phyloP scores from a whole-genome alignment of 2,888 invertebrate genomes.

The Galeruca laticollis region DNA sequence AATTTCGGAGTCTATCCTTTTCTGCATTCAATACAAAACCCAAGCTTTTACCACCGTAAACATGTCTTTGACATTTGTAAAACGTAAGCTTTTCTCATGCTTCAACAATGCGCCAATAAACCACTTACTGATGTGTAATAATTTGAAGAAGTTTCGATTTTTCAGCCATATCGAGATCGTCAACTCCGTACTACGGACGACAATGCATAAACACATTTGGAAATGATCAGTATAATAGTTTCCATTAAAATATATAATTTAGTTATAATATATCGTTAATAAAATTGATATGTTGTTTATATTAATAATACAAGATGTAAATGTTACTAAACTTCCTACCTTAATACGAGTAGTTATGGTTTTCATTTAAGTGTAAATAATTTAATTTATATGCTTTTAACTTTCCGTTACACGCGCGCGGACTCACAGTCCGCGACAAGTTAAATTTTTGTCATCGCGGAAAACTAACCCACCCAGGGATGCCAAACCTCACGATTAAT shows the following conservation, averaged over 20 bases:
- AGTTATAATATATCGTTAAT: background rate
- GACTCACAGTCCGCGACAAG: too few relatives aligned
- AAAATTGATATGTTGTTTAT: too few relatives aligned
- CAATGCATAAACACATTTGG: background rate
- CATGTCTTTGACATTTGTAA: background rate
- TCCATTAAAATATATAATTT: background rate
- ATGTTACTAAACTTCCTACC: too few relatives aligned
- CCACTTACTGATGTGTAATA: conserved; percentile 5
- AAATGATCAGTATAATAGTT: background rate
- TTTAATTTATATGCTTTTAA: too few relatives aligned
- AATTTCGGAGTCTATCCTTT: background rate
- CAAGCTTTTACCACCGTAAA: background rate
- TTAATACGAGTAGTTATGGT: too few relatives aligned
- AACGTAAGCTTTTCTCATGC: conserved; percentile 8
- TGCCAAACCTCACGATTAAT: too few relatives aligned
- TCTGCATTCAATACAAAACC: background rate
- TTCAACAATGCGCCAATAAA: background rate
- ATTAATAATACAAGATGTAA: too few relatives aligned
- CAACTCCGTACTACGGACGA: background rate
- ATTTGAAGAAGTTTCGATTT: conserved; percentile 5
- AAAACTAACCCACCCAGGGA: too few relatives aligned
- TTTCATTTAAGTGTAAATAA: too few relatives aligned
- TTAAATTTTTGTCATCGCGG: too few relatives aligned
- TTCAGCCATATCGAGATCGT: background rate
- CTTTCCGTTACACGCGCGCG: too few relatives aligned